These are phyloP conservation scores for Ophion ellenae DNA, from an alignment of 2,888 invertebrate species.

Conservation along the genomic window DNA sequence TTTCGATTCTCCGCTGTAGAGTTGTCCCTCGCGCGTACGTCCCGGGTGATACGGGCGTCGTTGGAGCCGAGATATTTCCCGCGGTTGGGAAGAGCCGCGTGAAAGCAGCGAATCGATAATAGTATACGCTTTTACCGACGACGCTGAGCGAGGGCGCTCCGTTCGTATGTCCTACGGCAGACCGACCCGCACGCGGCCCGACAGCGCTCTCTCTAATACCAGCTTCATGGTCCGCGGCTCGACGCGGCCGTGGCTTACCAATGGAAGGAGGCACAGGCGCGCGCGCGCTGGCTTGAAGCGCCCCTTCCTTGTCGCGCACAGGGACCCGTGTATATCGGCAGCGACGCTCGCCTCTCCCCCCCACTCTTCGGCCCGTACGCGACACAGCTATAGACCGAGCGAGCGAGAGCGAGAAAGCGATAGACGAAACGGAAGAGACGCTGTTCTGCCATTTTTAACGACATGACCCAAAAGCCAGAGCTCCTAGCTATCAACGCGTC, in stretches of 20 bases:
- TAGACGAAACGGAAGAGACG: conserved; percentile 58
- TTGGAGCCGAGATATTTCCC: conserved; percentile 70
- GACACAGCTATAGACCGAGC: neutral
- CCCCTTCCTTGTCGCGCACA: conserved; percentile 31
- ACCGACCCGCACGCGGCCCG: neutral
- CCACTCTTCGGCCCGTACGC: neutral
- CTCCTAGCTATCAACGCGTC: conserved; percentile 68
- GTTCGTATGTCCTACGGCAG: conserved; percentile 39
- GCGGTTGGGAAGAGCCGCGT: conserved; percentile 70
- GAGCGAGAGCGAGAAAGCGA: conserved; percentile 18
- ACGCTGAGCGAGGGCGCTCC: conserved; percentile 67
- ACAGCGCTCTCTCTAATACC: conserved; percentile 27
- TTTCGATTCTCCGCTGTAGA: neutral
- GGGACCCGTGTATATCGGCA: conserved; percentile 30
- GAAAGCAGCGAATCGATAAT: conserved; percentile 76
- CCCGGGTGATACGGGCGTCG: neutral
- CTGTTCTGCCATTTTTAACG: conserved; percentile 55
- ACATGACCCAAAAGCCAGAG: conserved; percentile 64
- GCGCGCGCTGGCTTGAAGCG: conserved; percentile 43
- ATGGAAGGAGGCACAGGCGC: conserved; percentile 41
- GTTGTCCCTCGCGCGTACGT: neutral
- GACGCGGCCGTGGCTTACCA: conserved; percentile 16
- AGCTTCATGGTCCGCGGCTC: conserved; percentile 22
- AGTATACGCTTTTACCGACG: conserved; percentile 80
- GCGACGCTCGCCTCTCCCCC: conserved; percentile 16